Evolutionary conservation across 1,140 invertebrate genomes (phyloP).

Genomic region (Penaeus indicus): DNA sequence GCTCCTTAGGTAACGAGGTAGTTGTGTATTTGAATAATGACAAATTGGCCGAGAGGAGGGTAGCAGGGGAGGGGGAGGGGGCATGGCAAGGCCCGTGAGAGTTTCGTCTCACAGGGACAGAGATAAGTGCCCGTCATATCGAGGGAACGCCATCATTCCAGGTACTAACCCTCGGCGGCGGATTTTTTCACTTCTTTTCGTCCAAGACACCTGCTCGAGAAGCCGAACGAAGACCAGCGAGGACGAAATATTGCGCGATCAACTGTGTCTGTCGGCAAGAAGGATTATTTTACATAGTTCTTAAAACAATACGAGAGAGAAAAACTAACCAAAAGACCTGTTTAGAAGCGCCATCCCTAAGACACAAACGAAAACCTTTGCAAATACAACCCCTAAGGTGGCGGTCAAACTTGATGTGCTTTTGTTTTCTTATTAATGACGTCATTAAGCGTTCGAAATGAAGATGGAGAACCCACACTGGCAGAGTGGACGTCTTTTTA

Average conservation of each 20-base stretch:
- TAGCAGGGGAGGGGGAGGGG: not conserved
- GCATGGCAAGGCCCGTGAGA: conserved; percentile 15
- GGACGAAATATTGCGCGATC: too few relatives aligned
- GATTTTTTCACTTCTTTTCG: conserved; percentile 34
- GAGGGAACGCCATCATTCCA: conserved; percentile 40
- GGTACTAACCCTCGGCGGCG: not conserved
- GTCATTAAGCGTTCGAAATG: conserved; percentile 65
- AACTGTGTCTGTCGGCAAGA: too few relatives aligned
- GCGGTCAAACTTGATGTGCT: conserved; percentile 66
- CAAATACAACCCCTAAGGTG: conserved; percentile 42
- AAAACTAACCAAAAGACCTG: too few relatives aligned
- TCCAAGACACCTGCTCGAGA: not conserved
- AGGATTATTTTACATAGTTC: too few relatives aligned
- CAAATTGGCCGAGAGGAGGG: not conserved
- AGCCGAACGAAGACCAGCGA: not conserved
- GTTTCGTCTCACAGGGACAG: conserved; percentile 55
- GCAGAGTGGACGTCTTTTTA: conserved; percentile 64
- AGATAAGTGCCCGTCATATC: conserved; percentile 64
- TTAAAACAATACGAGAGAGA: too few relatives aligned
- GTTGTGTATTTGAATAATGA: too few relatives aligned
- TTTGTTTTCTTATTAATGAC: conserved; percentile 67
- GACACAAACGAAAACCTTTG: conserved; percentile 35
- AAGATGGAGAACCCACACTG: conserved; percentile 60
- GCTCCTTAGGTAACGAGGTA: too few relatives aligned
- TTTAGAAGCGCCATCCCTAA: too few relatives aligned